phyloP scores from a whole-genome alignment of 2,888 invertebrate genomes.

The Cryptus armator region DNA sequence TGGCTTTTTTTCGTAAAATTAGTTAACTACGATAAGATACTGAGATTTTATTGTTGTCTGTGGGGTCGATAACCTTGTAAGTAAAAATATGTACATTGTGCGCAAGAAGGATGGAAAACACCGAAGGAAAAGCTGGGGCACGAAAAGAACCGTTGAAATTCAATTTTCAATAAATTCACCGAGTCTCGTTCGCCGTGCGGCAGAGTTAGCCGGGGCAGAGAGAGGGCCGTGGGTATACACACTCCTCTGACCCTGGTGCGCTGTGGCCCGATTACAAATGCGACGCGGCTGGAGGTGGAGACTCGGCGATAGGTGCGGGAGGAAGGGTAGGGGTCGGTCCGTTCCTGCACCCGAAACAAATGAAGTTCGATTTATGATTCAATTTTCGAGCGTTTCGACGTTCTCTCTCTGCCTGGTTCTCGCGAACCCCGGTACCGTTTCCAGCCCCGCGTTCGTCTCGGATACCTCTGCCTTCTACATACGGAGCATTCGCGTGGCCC shows the following conservation, averaged over 20 bases:
- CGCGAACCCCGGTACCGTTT: conserved; percentile 16
- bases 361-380: conserved; percentile 75
- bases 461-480: conserved; percentile 22
- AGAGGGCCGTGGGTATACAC: conserved; percentile 18
- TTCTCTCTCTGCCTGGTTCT: conserved; percentile 2
- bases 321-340: conserved; percentile 6
- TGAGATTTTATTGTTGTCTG: no score
- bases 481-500: conserved; percentile 7
- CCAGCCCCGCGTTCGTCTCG: conserved; percentile 2
- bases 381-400: conserved; percentile 72
- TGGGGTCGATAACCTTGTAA: no score
- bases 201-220: conserved; percentile 17
- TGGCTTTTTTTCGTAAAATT: no score
- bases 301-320: conserved; percentile 1
- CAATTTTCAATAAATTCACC: conserved; percentile 74
- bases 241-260: conserved; percentile 48
- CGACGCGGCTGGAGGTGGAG: conserved; percentile 51
- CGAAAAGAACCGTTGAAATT: conserved; percentile 68
- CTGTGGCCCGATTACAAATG: conserved; percentile 69
- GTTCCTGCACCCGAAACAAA: conserved; percentile 70
- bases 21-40: no score
- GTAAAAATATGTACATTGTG: background rate
- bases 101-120: conserved; percentile 37
- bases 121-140: conserved; percentile 37
- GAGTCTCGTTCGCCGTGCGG: conserved; percentile 60